These are phyloP conservation scores for Watsonalla cultraria DNA, from an alignment of 2,888 invertebrate genomes.

Conservation along the genomic window DNA sequence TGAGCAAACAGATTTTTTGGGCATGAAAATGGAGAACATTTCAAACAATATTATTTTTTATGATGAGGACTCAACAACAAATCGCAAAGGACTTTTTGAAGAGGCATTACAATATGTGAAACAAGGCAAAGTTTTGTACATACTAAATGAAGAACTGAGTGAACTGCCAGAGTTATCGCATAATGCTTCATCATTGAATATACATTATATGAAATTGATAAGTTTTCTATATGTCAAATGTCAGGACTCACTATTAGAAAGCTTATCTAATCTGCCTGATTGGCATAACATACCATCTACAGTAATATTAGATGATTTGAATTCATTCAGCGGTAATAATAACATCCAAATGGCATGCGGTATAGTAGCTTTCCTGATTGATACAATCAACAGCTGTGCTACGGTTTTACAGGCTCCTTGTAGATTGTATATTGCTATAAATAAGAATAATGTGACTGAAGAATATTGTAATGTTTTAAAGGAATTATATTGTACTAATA, in stretches of 20 bases:
- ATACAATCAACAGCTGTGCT: conserved; percentile 48
- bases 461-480: conserved; percentile 43
- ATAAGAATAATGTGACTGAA: conserved; percentile 37
- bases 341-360: conserved; percentile 57
- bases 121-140: conserved; percentile 62
- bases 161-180: conserved; percentile 64
- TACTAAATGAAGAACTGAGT: conserved; percentile 53
- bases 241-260: conserved; percentile 52
- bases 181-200: conserved; percentile 45
- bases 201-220: conserved; percentile 67
- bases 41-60: conserved; percentile 34
- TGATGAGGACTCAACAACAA: conserved; percentile 37
- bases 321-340: conserved; percentile 42
- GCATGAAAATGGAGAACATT: conserved; percentile 1
- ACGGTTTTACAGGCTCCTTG: conserved; percentile 30
- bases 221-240: conserved; percentile 60
- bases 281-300: conserved; percentile 61
- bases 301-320: conserved; percentile 60
- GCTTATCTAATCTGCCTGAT: conserved; percentile 47
- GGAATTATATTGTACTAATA: conserved; percentile 38
- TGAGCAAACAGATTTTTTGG: no score
- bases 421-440: conserved; percentile 43
- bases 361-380: conserved; percentile 47
- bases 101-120: conserved; percentile 48
- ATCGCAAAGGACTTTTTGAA: conserved; percentile 57